Percentiles rank a stretch among this genome's conserved stretches.
These are phyloP conservation scores for Buceros bicornis DNA, from an alignment of 2,797 vertebrate species.

Conservation along the genomic window DNA sequence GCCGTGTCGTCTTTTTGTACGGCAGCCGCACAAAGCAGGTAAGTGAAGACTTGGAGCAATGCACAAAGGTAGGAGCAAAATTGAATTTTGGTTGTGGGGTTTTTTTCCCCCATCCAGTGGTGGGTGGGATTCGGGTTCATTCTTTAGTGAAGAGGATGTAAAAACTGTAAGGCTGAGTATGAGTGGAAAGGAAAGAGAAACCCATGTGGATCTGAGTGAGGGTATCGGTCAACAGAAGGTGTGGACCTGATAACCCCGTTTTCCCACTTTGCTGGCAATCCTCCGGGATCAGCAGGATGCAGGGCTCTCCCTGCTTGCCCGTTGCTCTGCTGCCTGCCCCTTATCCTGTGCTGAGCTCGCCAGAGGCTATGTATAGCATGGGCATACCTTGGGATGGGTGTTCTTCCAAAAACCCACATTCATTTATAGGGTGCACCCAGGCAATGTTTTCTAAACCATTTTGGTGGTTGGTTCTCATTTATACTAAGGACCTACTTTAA, in stretches of 20 bases:
- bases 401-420: conserved; percentile 21
- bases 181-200: background rate
- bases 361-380: conserved; percentile 8
- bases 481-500: conserved; percentile 50
- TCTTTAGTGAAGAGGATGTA: background rate
- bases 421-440: conserved; percentile 25
- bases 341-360: background rate
- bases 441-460: background rate
- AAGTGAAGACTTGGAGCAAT: background rate
- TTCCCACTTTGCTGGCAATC: background rate
- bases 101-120: rapidly evolving
- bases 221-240: background rate
- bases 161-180: background rate
- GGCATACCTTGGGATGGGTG: conserved; percentile 16
- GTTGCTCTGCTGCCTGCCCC: background rate
- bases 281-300: background rate
- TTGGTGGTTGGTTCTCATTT: background rate
- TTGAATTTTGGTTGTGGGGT: too few relatives aligned
- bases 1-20: rapidly evolving
- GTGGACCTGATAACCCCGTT: background rate
- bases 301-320: background rate
- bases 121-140: background rate
- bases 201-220: rapidly evolving
- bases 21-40: background rate
- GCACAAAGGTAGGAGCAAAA: background rate